phyloP scores from a whole-genome alignment of 2,888 invertebrate species.

The Tenthredo distinguenda region DNA sequence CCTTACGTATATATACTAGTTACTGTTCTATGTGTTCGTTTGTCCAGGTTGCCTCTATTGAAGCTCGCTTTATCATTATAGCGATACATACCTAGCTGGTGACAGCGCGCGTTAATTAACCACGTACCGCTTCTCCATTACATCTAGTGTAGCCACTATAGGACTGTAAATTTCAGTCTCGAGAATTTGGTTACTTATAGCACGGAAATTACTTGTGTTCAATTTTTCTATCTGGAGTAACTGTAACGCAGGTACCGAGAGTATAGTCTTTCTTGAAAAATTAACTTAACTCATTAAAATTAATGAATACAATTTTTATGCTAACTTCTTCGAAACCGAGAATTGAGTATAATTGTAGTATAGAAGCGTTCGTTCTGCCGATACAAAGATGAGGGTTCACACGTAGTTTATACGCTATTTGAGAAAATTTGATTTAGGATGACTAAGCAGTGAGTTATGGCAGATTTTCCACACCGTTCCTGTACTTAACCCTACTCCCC shows the following conservation, averaged over 20 bases:
- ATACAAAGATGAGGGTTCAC: background rate
- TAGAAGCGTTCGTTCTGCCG: background rate
- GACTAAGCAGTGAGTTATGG: background rate
- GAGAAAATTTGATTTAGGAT: background rate
- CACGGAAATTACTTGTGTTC: background rate
- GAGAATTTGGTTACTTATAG: background rate
- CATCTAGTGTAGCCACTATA: background rate
- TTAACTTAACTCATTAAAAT: background rate
- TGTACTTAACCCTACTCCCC: background rate
- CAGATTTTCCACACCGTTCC: background rate
- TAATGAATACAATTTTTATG: background rate
- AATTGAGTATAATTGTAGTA: background rate
- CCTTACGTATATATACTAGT: background rate
- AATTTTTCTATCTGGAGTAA: background rate
- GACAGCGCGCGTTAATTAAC: background rate
- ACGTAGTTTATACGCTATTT: background rate
- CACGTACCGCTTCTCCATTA: background rate
- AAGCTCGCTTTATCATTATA: slow-evolving; percentile 2
- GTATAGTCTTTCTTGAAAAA: background rate
- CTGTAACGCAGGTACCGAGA: background rate
- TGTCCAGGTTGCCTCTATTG: background rate
- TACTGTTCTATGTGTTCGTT: background rate
- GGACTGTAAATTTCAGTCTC: background rate
- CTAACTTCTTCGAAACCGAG: background rate
- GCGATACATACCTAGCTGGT: background rate